Evolutionary conservation across 2,888 invertebrate species (phyloP), one percentile per base, ranked within the genome.

Genomic region (Seladonia tumulorum): DNA sequence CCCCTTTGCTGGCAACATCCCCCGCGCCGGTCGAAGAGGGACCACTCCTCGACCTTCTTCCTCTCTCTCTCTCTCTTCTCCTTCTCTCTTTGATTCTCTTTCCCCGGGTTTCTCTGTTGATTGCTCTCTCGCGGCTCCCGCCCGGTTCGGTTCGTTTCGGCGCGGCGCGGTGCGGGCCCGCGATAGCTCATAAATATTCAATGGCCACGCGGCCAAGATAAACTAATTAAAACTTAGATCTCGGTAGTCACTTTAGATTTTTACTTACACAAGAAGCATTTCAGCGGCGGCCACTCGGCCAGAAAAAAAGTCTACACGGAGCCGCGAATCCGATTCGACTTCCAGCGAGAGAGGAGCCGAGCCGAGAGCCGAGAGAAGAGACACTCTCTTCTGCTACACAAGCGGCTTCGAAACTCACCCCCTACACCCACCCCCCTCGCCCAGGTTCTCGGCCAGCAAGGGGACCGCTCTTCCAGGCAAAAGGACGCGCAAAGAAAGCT

Each of bases 161-260:
- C 92, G 89, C 79, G 60, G 68, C 22, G 68, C 42, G 66, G 81
- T 72, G 86, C 83, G 90, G 88, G 91, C 79, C 87, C 90, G 91
- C 92, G 89, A 93, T 92, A 92, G 94, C 94, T 95, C 94, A 95
- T 95, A 95, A 95, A 95, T 95, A 95, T 95, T 95, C 95, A 95
- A 95, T 95, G 94, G 94, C 94, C 94, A 95, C 94, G 94, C 95
- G 94, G 94, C 94, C 94, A 95, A 95, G 95, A 95, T 95, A 95
- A 95, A 95, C 95, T 95, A 95, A 95, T 95, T 95, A 95, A 95
- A 95, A 95, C 95, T 95, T 95, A 95, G 95, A 95, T 95, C 94
- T 95, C 94, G 95, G 95, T 95, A 95, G 94, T 95, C 94, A 95
- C 95, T 95, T 95, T 95, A 94, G 94, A 95, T 95, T 95, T 95